Evolutionary conservation across 2,797 vertebrate genomes (phyloP).

Genomic region (Todus mexicanus): DNA sequence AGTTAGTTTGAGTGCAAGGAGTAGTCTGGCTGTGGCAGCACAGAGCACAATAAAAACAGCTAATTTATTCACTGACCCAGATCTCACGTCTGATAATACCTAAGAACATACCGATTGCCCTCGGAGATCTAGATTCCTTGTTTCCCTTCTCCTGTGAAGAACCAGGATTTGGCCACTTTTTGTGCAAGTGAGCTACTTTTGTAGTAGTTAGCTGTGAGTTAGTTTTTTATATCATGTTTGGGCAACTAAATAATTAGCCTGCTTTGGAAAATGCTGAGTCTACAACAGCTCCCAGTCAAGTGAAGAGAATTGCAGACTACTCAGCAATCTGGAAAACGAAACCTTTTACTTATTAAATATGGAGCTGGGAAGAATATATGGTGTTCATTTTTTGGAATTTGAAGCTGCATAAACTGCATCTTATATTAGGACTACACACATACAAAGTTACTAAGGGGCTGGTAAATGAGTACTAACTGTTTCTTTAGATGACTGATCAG

Average conservation of each 20-base stretch:
- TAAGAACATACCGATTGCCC: background rate
- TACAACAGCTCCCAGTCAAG: slow-evolving; percentile 1
- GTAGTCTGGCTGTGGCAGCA: background rate
- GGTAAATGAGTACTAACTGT: background rate
- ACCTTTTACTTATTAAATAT: slow-evolving; percentile 52
- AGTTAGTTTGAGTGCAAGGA: background rate
- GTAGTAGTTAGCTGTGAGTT: background rate
- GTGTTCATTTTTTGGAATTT: slow-evolving; percentile 8
- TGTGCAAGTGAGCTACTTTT: background rate
- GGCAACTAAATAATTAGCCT: slow-evolving; percentile 58
- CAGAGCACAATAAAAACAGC: background rate
- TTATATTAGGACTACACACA: background rate
- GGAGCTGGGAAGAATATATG: slow-evolving; percentile 23
- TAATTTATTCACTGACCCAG: background rate
- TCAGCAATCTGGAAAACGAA: slow-evolving; percentile 33
- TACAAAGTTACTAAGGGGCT: background rate
- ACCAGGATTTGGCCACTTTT: background rate
- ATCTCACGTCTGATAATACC: background rate
- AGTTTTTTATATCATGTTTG: slow-evolving; percentile 32
- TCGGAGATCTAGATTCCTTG: background rate
- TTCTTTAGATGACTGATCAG: background rate
- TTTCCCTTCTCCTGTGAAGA: background rate
- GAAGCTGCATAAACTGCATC: background rate
- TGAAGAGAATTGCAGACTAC: slow-evolving; percentile 47
- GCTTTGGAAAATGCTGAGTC: slow-evolving; percentile 52